A percentile compares a stretch with the other conserved stretches of the same genome.
phyloP scores from a whole-genome alignment of 2,888 invertebrate species.

The Cheilosia vernalis region DNA sequence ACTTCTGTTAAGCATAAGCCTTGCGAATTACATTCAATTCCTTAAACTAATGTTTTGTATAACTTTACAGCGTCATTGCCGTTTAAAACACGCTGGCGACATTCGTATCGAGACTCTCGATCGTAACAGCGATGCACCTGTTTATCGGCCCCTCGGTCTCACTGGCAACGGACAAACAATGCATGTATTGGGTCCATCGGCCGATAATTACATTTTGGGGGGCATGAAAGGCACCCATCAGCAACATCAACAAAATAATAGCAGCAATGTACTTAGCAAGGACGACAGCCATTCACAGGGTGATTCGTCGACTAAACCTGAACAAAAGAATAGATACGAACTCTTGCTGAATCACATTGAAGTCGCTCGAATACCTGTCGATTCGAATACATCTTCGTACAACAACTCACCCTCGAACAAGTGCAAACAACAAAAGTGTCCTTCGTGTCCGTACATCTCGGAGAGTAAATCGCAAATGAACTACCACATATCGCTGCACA shows the following conservation, averaged over 20 bases:
- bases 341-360: conserved; percentile 79
- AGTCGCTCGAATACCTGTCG: conserved; percentile 80
- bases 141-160: conserved; percentile 81
- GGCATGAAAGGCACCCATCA: conserved; percentile 72
- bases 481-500: conserved; percentile 94
- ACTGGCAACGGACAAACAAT: conserved; percentile 73
- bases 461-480: conserved; percentile 93
- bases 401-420: conserved; percentile 74
- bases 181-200: conserved; percentile 59
- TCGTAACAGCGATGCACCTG: conserved; percentile 79
- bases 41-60: conserved; percentile 42
- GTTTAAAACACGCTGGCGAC: conserved; percentile 90
- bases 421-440: conserved; percentile 89
- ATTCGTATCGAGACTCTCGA: conserved; percentile 87
- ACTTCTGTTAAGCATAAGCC: conserved; percentile 4
- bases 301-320: conserved; percentile 28
- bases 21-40: conserved; percentile 4
- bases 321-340: conserved; percentile 37
- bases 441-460: conserved; percentile 92
- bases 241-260: conserved; percentile 61
- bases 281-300: conserved; percentile 50
- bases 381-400: conserved; percentile 45
- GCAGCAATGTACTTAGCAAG: conserved; percentile 77
- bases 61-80: conserved; percentile 88
- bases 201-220: conserved; percentile 71